Conservation (phyloP, 1,140 invertebrate genomes). For the Homarus americanus region DNA sequence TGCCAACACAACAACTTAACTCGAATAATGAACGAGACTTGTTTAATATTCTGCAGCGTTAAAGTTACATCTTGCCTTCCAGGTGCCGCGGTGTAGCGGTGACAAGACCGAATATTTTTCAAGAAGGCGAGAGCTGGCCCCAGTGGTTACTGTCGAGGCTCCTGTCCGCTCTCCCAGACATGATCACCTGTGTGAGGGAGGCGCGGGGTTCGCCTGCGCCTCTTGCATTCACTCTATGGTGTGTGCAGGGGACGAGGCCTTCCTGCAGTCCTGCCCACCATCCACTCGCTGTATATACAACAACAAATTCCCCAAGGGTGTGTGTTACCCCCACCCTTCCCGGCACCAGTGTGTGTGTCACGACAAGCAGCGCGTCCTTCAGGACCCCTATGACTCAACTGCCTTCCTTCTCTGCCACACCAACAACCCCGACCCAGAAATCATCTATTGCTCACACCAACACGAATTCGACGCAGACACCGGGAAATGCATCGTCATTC, state of each 20-base stretch:
- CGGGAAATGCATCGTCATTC: background rate
- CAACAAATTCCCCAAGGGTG: background rate
- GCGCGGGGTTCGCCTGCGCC: constrained; percentile 23
- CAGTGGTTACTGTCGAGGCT: background rate
- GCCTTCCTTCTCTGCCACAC: background rate
- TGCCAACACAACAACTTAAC: no score
- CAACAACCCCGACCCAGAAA: background rate
- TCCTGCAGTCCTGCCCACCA: background rate
- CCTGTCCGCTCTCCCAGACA: constrained; percentile 11
- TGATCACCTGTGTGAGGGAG: background rate
- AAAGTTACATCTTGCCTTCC: background rate
- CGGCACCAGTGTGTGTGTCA: background rate
- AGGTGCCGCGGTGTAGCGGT: background rate
- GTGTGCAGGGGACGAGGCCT: constrained; percentile 18
- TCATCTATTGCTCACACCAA: background rate
- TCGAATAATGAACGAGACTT: no score
- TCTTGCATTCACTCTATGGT: constrained; percentile 14
- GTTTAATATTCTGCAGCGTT: no score
- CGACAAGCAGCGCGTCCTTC: background rate
- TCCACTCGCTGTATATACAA: background rate
- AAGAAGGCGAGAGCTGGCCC: no score
- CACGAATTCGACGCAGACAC: constrained; percentile 9
- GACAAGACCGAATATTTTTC: no score
- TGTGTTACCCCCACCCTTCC: background rate
- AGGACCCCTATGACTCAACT: background rate